Evolutionary conservation across 2,888 invertebrate species (phyloP).

Genomic region (Nemoura dubitans): DNA sequence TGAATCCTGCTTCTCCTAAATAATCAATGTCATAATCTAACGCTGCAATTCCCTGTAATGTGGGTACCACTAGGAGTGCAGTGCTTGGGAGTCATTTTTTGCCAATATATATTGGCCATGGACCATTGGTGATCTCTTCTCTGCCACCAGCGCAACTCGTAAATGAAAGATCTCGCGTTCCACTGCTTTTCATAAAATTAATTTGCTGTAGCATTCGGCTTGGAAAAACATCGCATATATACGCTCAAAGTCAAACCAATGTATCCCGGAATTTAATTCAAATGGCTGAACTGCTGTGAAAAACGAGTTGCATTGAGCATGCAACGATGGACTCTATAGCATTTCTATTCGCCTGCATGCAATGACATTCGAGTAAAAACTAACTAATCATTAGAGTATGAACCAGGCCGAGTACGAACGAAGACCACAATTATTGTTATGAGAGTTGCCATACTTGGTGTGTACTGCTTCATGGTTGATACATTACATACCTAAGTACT

Average conservation of each 20-base stretch:
- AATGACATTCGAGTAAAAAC: slow-evolving; percentile 7
- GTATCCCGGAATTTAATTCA: background rate
- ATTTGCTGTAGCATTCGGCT: too few species aligned
- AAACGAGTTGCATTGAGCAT: background rate
- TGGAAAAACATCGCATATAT: background rate
- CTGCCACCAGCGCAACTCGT: too few species aligned
- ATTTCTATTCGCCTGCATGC: background rate
- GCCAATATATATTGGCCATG: too few species aligned
- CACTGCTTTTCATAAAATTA: too few species aligned
- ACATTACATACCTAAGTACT: too few species aligned
- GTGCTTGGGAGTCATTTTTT: too few species aligned
- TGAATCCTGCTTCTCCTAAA: too few species aligned
- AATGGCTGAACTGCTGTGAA: background rate
- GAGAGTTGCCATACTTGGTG: background rate
- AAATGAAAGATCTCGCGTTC: too few species aligned
- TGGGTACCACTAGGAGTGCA: too few species aligned
- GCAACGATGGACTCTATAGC: background rate
- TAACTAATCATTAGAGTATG: background rate
- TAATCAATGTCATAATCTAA: too few species aligned
- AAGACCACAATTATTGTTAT: background rate
- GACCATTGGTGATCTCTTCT: too few species aligned
- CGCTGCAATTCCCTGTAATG: too few species aligned
- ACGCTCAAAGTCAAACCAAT: background rate
- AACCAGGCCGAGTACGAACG: background rate
- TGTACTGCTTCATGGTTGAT: background rate